phyloP scores from a whole-genome alignment of 2,797 vertebrate genomes.

The Acanthurus lineatus region DNA sequence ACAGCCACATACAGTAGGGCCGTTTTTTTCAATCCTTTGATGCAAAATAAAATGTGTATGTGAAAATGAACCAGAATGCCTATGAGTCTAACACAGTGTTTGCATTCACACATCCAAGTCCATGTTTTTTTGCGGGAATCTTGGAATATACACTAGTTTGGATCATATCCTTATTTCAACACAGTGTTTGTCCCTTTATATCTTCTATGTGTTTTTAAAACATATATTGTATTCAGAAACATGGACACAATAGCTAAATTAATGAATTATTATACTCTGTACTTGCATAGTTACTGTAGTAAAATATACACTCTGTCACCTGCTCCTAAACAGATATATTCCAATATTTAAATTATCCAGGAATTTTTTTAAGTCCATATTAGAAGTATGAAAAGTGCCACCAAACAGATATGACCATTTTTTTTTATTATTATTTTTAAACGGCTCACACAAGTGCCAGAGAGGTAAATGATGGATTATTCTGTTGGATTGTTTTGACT shows the following conservation, averaged over 20 bases:
- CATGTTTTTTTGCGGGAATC: neutral
- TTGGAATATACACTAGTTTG: neutral
- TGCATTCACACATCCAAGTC: constrained; percentile 5
- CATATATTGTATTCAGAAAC: neutral
- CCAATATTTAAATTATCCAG: neutral
- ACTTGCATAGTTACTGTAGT: neutral
- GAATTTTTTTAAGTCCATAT: constrained; percentile 3
- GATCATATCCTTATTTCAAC: neutral
- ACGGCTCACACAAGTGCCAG: neutral
- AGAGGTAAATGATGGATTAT: constrained; percentile 10
- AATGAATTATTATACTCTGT: neutral
- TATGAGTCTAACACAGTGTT: constrained; percentile 39
- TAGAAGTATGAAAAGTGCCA: neutral
- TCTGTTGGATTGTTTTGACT: constrained; percentile 5
- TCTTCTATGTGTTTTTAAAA: neutral
- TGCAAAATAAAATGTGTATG: constrained; percentile 88
- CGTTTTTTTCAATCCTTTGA: constrained; percentile 80
- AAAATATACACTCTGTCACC: neutral
- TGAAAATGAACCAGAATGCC: constrained; percentile 72
- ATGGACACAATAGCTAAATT: neutral
- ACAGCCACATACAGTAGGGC: constrained; percentile 83
- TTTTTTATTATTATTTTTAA: neutral
- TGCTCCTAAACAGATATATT: neutral
- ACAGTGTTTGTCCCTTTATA: neutral
- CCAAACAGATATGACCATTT: neutral